phyloP scores from a whole-genome alignment of 2,888 invertebrate species.

The Drosophila bunnanda region DNA sequence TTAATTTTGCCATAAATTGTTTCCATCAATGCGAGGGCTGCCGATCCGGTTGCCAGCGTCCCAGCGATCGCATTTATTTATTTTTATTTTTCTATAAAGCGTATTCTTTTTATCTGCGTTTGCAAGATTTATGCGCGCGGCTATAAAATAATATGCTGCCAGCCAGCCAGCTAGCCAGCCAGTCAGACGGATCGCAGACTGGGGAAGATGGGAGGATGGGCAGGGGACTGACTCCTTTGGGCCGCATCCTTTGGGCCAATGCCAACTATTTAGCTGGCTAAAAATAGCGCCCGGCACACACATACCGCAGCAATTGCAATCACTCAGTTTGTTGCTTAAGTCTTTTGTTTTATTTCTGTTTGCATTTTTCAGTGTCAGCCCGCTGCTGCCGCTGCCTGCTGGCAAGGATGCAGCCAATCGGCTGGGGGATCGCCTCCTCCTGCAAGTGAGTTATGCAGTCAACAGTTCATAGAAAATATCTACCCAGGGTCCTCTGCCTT shows the following conservation, averaged over 20 bases:
- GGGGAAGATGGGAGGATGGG: conserved; percentile 17
- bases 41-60: conserved; percentile 65
- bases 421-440: conserved; percentile 62
- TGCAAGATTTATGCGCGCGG: conserved; percentile 79
- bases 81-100: conserved; percentile 76
- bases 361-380: conserved; percentile 78
- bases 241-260: conserved; percentile 70
- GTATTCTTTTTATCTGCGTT: conserved; percentile 78
- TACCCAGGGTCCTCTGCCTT: conserved; percentile 17
- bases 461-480: conserved; percentile 76
- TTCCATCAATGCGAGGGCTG: conserved; percentile 77
- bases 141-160: conserved; percentile 74
- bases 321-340: conserved; percentile 79
- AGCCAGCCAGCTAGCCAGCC: conserved; percentile 35
- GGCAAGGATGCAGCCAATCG: conserved; percentile 53
- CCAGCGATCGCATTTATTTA: conserved; percentile 66
- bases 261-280: conserved; percentile 76
- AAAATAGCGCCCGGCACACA: conserved; percentile 63
- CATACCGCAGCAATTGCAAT: conserved; percentile 75
- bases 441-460: conserved; percentile 76
- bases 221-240: conserved; percentile 67
- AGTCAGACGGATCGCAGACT: conserved; percentile 40
- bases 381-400: conserved; percentile 24
- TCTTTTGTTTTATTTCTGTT: conserved; percentile 80
- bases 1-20: conserved; percentile 79